A percentile compares a stretch with the other conserved stretches of the same genome.
phyloP scores from a whole-genome alignment of 1,140 invertebrate species.

The Sinonovacula constricta region DNA sequence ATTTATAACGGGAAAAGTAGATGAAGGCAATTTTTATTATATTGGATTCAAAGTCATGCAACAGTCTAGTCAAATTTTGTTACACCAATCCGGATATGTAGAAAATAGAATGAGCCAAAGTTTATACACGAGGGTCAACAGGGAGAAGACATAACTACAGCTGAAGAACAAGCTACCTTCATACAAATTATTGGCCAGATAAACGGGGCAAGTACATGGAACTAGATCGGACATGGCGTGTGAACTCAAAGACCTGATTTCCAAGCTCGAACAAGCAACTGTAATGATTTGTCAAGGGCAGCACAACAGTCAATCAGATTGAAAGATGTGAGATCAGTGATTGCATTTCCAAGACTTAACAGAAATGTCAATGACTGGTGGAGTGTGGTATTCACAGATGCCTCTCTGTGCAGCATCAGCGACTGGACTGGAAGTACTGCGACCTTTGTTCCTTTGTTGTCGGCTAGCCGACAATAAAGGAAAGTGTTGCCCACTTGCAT shows the following conservation, averaged over 20 bases:
- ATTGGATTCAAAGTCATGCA: conserved; percentile 24
- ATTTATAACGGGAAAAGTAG: conserved; percentile 11
- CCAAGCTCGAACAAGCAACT: conserved; percentile 28
- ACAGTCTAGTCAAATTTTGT: conserved; percentile 18
- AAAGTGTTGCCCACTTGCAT: conserved; percentile 41
- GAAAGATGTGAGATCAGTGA: conserved; percentile 22
- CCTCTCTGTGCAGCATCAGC: conserved; percentile 39
- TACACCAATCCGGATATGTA: no score
- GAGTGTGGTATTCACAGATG: conserved; percentile 41
- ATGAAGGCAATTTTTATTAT: conserved; percentile 8
- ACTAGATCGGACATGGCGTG: conserved; percentile 51
- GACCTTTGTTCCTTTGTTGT: conserved; percentile 20
- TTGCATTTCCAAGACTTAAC: conserved; percentile 8
- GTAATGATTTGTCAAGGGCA: conserved; percentile 31
- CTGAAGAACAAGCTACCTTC: conserved; percentile 19
- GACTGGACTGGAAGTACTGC: conserved; percentile 41
- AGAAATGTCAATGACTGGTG: conserved; percentile 12
- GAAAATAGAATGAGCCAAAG: not conserved
- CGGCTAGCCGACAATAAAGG: conserved; percentile 21
- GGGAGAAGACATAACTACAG: conserved; percentile 11
- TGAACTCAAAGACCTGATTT: conserved; percentile 51
- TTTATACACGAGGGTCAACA: conserved; percentile 2
- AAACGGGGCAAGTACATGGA: conserved; percentile 47
- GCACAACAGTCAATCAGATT: conserved; percentile 15
- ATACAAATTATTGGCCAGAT: conserved; percentile 33